These are phyloP conservation scores for Mya arenaria DNA, from an alignment of 1,140 invertebrate genomes.

Conservation along the genomic window DNA sequence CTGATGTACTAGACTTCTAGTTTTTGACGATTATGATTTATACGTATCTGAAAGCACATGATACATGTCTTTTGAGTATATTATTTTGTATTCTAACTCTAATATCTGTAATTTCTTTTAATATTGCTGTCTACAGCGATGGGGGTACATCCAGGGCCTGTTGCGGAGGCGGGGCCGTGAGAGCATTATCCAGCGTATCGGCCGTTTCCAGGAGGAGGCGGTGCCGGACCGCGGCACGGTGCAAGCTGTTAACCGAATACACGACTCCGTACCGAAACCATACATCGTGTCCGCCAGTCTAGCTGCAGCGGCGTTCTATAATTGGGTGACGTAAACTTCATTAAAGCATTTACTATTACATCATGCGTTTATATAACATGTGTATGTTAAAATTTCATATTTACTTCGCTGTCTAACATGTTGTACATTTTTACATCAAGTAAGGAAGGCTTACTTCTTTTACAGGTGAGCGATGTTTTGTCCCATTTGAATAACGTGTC, in stretches of 20 bases:
- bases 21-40: too few relatives aligned
- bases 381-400: not conserved
- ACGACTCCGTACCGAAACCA: conserved; percentile 3
- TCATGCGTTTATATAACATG: not conserved
- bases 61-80: too few relatives aligned
- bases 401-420: too few relatives aligned
- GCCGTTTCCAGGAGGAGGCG: not conserved
- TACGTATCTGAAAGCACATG: too few relatives aligned
- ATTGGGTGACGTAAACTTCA: conserved; percentile 33
- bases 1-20: too few relatives aligned
- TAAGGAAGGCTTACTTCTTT: not conserved
- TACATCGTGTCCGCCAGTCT: conserved; percentile 40
- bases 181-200: conserved; percentile 4
- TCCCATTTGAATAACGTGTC: conserved; percentile 28
- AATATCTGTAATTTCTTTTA: too few relatives aligned
- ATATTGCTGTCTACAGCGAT: too few relatives aligned
- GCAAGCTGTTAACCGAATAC: conserved; percentile 9
- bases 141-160: conserved; percentile 46
- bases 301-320: conserved; percentile 41
- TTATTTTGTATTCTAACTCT: too few relatives aligned
- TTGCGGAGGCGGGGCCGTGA: conserved; percentile 19
- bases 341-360: too few relatives aligned
- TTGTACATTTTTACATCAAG: too few relatives aligned
- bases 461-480: conserved; percentile 13
- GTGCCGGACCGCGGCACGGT: conserved; percentile 7